Evolutionary conservation across 2,113 vertebrate genomes (phyloP).

Genomic region (Opisthocomus hoazin): DNA sequence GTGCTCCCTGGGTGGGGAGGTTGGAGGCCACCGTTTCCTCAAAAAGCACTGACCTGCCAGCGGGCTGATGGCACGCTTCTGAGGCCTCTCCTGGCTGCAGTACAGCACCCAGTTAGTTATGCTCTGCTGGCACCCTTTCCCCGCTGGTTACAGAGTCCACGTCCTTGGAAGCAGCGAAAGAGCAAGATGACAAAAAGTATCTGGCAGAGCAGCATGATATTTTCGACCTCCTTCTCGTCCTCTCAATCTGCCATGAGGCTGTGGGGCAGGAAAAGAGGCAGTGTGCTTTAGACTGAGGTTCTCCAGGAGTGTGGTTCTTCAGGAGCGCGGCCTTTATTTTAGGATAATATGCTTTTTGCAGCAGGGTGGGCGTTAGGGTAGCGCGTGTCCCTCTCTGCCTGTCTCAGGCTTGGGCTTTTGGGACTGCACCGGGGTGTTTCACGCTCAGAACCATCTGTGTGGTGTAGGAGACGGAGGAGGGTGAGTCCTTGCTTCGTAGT

Average conservation of each 20-base stretch:
- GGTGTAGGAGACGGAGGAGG: background rate
- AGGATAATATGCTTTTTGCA: background rate
- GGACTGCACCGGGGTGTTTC: background rate
- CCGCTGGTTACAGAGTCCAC: background rate
- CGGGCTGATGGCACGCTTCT: background rate
- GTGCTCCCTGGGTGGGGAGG: no score
- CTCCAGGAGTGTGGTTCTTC: background rate
- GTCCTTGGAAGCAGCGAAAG: background rate
- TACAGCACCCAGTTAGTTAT: background rate
- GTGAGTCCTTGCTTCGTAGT: background rate
- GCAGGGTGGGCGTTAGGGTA: background rate
- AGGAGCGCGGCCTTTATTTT: background rate
- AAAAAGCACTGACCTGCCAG: background rate
- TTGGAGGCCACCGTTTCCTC: background rate
- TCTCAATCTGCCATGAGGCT: fast-evolving
- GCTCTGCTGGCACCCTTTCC: background rate
- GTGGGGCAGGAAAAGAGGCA: background rate
- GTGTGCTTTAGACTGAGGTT: background rate
- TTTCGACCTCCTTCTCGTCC: background rate
- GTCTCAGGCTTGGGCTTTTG: background rate
- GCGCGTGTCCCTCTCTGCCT: background rate
- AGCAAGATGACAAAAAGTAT: fast-evolving
- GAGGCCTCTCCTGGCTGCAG: background rate
- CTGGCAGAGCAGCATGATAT: background rate
- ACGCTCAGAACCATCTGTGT: background rate